Evolutionary conservation across 2,888 invertebrate genomes (phyloP).

Genomic region (Campoletis raptor): DNA sequence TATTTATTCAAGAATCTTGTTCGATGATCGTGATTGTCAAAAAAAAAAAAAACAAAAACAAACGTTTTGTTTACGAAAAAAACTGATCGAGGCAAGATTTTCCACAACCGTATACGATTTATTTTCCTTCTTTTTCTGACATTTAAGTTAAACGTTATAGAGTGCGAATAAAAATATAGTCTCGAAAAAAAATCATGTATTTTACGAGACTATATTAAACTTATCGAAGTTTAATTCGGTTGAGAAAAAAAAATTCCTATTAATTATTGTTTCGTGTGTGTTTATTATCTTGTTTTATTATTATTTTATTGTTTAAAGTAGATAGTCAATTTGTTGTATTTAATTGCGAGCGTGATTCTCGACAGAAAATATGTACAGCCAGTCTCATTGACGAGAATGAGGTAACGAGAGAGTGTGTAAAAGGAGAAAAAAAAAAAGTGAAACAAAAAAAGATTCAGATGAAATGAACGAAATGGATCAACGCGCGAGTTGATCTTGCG

Average conservation of each 20-base stretch:
- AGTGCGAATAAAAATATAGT: constrained; percentile 27
- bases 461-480: constrained; percentile 20
- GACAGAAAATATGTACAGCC: constrained; percentile 51
- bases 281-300: constrained; percentile 72
- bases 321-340: constrained; percentile 81
- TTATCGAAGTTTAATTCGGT: constrained; percentile 33
- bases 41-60: neutral
- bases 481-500: constrained; percentile 56
- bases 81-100: neutral
- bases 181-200: constrained; percentile 45
- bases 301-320: constrained; percentile 74
- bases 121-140: constrained; percentile 25
- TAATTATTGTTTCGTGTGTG: constrained; percentile 49
- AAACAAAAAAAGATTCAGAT: constrained; percentile 22
- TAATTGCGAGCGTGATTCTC: constrained; percentile 61
- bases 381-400: constrained; percentile 42
- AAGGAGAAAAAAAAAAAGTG: constrained; percentile 52
- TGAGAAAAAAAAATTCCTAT: constrained; percentile 62
- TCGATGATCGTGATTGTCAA: constrained; percentile 15
- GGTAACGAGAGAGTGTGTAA: constrained; percentile 54
- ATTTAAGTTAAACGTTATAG: constrained; percentile 26
- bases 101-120: constrained; percentile 49
- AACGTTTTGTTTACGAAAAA: neutral
- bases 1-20: constrained; percentile 57
- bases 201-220: constrained; percentile 24